Evolutionary conservation across 2,888 invertebrate species (phyloP), one percentile per base, ranked within the genome.

Genomic region (Cheilosia grossa): DNA sequence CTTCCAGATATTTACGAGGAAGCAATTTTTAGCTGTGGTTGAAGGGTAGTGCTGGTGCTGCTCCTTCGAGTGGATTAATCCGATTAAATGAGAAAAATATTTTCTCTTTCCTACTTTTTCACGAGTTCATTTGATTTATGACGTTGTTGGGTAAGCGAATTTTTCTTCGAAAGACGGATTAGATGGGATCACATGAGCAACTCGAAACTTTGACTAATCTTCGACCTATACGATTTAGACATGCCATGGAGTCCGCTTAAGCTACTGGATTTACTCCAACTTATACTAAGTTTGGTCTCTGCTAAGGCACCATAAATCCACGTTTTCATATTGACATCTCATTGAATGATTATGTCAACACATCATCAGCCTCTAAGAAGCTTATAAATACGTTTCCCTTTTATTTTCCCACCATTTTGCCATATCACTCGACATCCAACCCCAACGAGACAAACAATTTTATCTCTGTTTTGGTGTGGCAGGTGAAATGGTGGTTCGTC

Each of bases 21-120:
- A 30, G 24, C 13, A 49, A 21, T 44, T 70, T 69, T 53, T 51
- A 27, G 13, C 30, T 37, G 56, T 17, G 17, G 9, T 10, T 49
- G 4, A 40, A 5, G 13, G n/a, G 44, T 33, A 37, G 4, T 49
- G 2, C 30, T 30, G 30, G 7, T 42, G 58, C 15, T 42, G 54
- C 56, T 27, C 40, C 40, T 37, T 70, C 54, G 58, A 27, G 49
- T 78, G 78, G 42, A 79, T 79, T 79, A 83, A 83, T 73, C 47
- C 40, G 58, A 61, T 61, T 73, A 70, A 74, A 54, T 44, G 10
- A 5, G 0, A 56, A 54, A 13, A 63, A 54, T 44, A 30, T 42
- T 56, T 66, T 56, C 49, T 24, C 21, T 49, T 73, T 42, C 51
- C 56, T 56, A 42, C n/a, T 9, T 30, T 2, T 2, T 30, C 30